Evolutionary conservation across 2,797 vertebrate genomes (phyloP), one percentile per base, ranked within the genome.

Genomic region (Petrocephalus sullivani): DNA sequence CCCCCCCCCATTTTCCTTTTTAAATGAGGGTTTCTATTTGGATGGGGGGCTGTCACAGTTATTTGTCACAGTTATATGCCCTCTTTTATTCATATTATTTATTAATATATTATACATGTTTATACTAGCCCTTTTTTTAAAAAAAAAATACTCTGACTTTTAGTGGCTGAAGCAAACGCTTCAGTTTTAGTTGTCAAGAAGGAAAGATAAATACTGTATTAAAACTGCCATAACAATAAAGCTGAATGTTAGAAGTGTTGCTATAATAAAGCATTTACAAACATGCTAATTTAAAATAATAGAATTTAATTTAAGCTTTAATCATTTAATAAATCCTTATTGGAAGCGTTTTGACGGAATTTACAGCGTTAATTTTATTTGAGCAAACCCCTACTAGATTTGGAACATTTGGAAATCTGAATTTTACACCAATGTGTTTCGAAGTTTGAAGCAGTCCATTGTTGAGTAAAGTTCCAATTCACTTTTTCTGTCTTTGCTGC

Each of bases 1-100:
- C 19, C 7, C 7, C 7, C 2, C 33, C 16, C 23, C 67, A 81
- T 21, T 81, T 81, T 88, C 92, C 91, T 91, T 90, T 64, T 88
- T 51, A 28, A 8, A 10, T 33, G 21, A 33, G n/a, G n/a, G 33
- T 87, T 64, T 87, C 19, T 4, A 67, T 53, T 56, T 75, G 1
- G 64, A 71, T 71, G 64, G 10, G 64, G 64, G 28, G 14, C 28
- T 71, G 28, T 71, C 28, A 67, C 4, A 33, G 12, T 71, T 57
- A 57, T 19, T 57, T 57, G 56, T 14, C 16, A 28, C 28, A 28
- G 28, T 28, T 28, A 71, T 71, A 16, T 37, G 28, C 64, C 12
- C 64, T 71, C 12, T 71, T 37, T 0, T 71, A 37, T 71, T 71
- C 12, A 71, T 71, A 71, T 33, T 28, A 28, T 28, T 28, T 28